Base-by-base conservation (phyloP, 35 echinoderm and acorn worm species). In the Amphiura filiformis region DNA sequence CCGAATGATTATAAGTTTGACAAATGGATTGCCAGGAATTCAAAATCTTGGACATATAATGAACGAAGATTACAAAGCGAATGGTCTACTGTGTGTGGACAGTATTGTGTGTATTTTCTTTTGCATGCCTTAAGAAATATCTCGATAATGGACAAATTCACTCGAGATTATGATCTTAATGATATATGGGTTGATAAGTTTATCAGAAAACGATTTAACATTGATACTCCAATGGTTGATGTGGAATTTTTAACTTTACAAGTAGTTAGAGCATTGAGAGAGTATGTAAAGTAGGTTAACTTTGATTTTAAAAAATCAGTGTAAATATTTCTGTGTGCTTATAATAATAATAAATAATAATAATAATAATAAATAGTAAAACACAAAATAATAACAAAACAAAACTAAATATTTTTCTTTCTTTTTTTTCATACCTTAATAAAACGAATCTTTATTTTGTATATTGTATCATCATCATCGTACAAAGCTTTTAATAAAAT, bases 31-130 rank as follows among this genome's bases (percentile, higher is more conserved):
- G 31, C 77, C 14, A 37, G 38, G 0, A 65, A 37, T 26, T 13
- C 26, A 0, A 1, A 22, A 18, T n/a, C 31, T 0, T 41, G 33
- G 28, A 32, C 70, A 9, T 33, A 84, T 17, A 38, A 0, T 17
- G 34, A 38, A 0, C 23, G 34, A 11, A 41, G 30, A 22, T 38
- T 57, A 34, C 82, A 83, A 52, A 81, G 81, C 32, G 31, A 15
- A 35, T 23, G 64, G 57, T 86, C 76, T 2, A 75, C 88, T 2
- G 82, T 77, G 11, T 90, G 80, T 1, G 88, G 88, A 4, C 88
- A 90, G 39, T 90, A 90, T 32, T 34, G n/a, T n/a, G 37, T 82
- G 22, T 89, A 65, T 12, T 90, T 75, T 83, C 39, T 83, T 11
- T 15, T 86, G 28, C 82, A 91, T 28, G 44, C 78, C 5, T 89